These are phyloP conservation scores for Rhinatrema bivittatum DNA, from an alignment of 2,797 vertebrate species.

Conservation along the genomic window DNA sequence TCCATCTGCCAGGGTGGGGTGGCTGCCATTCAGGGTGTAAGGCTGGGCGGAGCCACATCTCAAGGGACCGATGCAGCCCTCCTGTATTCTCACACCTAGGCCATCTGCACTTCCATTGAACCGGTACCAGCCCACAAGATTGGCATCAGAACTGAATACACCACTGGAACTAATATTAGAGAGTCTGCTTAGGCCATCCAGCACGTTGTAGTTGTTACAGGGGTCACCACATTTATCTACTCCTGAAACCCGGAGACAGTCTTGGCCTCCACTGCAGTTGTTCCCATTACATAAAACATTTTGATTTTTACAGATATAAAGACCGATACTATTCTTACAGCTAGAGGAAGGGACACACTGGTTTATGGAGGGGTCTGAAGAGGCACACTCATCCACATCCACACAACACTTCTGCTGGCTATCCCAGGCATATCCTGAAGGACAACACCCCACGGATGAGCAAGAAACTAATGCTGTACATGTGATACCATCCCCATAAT, in stretches of 20 bases:
- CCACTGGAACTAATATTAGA: constrained; percentile 1
- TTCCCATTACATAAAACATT: background rate
- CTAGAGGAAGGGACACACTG: constrained; percentile 1
- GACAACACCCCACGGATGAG: background rate
- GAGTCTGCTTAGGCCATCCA: constrained; percentile 1
- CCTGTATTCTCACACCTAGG: constrained; percentile 3
- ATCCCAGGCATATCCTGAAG: constrained; percentile 6
- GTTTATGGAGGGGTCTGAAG: background rate
- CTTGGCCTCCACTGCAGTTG: constrained; percentile 1
- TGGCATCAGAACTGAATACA: constrained; percentile 3
- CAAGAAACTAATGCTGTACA: constrained; percentile 3
- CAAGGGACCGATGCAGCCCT: background rate
- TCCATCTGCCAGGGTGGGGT: constrained; percentile 3
- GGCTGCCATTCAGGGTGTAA: background rate
- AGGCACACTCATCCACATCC: constrained; percentile 8
- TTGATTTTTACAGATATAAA: background rate
- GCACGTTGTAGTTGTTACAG: background rate
- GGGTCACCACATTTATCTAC: background rate
- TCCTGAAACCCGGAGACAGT: background rate
- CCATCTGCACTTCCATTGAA: background rate
- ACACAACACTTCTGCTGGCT: background rate
- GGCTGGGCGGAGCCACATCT: constrained; percentile 10
- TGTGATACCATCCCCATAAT: constrained; percentile 1
- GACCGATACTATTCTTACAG: constrained; percentile 3
- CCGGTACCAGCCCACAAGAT: constrained; percentile 7